A percentile compares a stretch with the other conserved stretches of the same genome.
Evolutionary conservation across 2,113 vertebrate genomes (phyloP).

Genomic region (Myodes glareolus): DNA sequence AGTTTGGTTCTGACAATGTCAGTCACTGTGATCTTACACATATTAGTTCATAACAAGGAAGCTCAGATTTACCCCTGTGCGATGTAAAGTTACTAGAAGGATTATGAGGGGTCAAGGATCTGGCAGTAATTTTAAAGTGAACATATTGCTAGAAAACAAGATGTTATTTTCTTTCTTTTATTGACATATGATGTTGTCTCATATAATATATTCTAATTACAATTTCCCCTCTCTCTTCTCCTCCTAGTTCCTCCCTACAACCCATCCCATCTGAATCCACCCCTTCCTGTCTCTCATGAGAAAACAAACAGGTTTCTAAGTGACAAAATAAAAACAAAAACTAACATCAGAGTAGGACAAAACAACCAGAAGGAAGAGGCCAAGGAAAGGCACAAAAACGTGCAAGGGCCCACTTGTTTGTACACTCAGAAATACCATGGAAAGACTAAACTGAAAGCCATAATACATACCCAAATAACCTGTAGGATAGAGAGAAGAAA

Average conservation of each 20-base stretch:
- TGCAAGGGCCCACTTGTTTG: not conserved
- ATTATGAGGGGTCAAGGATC: not conserved
- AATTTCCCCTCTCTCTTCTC: not conserved
- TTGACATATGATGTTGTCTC: not conserved
- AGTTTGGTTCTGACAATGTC: slow-evolving; percentile 12
- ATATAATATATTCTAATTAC: not conserved
- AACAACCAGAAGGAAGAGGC: not conserved
- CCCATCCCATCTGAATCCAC: not conserved
- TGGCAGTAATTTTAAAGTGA: slow-evolving; percentile 5
- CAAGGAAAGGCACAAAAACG: not conserved
- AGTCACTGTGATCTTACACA: not conserved
- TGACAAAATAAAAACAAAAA: not conserved
- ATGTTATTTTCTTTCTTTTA: not conserved
- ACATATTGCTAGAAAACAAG: not conserved
- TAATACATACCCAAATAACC: too few species aligned
- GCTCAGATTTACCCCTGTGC: not conserved
- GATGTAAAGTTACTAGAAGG: not conserved
- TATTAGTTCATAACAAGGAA: not conserved
- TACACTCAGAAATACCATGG: not conserved
- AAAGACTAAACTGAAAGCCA: not conserved
- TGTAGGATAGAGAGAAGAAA: not conserved
- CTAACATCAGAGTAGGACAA: not conserved
- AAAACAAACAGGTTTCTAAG: not conserved
- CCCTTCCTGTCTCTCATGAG: not conserved
- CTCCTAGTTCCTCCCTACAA: not conserved